phyloP scores from a whole-genome alignment of 37 sponge, comb jelly and placozoan species.

The Ianthella basta region DNA sequence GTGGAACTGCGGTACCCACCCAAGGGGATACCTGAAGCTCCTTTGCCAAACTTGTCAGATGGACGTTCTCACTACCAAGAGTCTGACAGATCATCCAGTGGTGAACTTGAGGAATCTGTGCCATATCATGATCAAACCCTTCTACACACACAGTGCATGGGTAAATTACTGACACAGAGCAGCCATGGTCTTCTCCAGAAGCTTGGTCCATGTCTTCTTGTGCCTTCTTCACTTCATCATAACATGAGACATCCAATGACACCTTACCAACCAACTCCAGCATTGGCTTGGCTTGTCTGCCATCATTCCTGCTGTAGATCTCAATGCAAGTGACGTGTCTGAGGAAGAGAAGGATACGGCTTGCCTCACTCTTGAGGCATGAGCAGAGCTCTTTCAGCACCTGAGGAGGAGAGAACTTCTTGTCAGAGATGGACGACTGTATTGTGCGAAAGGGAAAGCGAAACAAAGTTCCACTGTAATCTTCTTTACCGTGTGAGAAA shows the following conservation, averaged over 20 bases:
- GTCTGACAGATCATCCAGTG: constrained; percentile 67
- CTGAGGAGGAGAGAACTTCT: constrained; percentile 24
- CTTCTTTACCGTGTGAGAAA: background rate
- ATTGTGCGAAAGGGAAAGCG: constrained; percentile 74
- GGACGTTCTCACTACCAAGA: constrained; percentile 43
- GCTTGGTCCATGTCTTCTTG: too few relatives aligned
- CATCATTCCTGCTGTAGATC: constrained; percentile 20
- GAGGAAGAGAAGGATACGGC: constrained; percentile 61
- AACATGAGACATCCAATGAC: too few relatives aligned
- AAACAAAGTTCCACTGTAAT: constrained; percentile 69
- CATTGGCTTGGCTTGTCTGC: too few relatives aligned
- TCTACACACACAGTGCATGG: too few relatives aligned
- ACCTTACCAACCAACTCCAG: too few relatives aligned
- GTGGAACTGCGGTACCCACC: constrained; percentile 69
- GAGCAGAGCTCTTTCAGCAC: constrained; percentile 36
- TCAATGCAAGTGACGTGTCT: constrained; percentile 49
- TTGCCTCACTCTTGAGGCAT: constrained; percentile 46
- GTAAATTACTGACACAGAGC: too few relatives aligned
- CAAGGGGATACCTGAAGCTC: constrained; percentile 55
- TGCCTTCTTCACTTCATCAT: too few relatives aligned
- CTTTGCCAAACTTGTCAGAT: constrained; percentile 7
- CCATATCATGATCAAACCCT: too few relatives aligned
- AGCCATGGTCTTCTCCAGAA: too few relatives aligned
- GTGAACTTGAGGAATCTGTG: background rate
- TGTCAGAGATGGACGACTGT: constrained; percentile 41